Evolutionary conservation across 2,113 vertebrate genomes (phyloP).

Genomic region (Trochalopteron elliotii): DNA sequence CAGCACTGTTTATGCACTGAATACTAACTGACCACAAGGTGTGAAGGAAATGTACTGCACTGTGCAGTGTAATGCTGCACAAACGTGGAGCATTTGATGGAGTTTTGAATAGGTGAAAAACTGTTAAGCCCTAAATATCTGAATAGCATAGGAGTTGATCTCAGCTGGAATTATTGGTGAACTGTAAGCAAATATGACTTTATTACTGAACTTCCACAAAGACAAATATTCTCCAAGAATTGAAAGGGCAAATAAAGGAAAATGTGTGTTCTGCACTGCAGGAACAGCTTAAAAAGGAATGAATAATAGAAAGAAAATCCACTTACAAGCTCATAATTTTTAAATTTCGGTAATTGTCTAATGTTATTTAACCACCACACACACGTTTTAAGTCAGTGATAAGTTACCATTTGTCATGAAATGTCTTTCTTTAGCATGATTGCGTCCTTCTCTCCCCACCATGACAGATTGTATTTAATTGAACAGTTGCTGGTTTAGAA

Average conservation of each 20-base stretch:
- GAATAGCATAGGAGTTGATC: neutral
- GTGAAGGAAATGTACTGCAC: neutral
- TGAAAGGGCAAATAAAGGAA: conserved; percentile 27
- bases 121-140: neutral
- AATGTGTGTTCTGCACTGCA: neutral
- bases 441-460: neutral
- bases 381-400: neutral
- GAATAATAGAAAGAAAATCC: conserved; percentile 35
- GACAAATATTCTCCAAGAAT: conserved; percentile 33
- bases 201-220: conserved; percentile 37
- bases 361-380: conserved; percentile 20
- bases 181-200: conserved; percentile 12
- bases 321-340: conserved; percentile 5
- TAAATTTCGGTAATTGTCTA: conserved; percentile 5
- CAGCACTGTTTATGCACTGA: neutral
- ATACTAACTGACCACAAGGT: neutral
- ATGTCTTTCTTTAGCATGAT: conserved; percentile 12
- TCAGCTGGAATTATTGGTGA: neutral
- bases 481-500: conserved; percentile 69
- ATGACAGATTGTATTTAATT: conserved; percentile 74
- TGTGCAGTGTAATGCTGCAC: neutral
- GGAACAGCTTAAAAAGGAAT: neutral
- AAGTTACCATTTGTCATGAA: conserved; percentile 31
- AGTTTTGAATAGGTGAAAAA: neutral
- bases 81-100: neutral